These are phyloP conservation scores for Ceratitis capitata DNA, from an alignment of 1,140 invertebrate species.

Conservation along the genomic window DNA sequence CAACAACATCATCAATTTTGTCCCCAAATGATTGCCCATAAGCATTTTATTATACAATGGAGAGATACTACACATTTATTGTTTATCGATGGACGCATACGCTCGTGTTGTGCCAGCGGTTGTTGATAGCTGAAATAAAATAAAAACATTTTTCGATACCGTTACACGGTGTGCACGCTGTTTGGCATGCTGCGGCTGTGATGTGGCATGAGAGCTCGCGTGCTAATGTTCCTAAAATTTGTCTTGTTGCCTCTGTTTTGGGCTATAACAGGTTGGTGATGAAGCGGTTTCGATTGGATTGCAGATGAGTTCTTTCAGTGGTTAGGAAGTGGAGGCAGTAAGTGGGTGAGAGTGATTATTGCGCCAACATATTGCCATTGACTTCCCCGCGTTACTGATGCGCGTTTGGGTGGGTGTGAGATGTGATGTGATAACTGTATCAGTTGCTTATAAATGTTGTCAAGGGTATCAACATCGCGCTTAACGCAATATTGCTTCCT, in stretches of 20 bases:
- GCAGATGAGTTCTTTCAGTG: not conserved
- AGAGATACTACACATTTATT: slow-evolving; percentile 43
- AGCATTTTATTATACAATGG: slow-evolving; percentile 43
- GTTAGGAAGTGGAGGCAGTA: not conserved
- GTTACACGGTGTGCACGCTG: not conserved
- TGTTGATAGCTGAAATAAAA: not conserved
- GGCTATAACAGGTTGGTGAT: not conserved
- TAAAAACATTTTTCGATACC: not conserved
- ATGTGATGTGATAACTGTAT: slow-evolving; percentile 32
- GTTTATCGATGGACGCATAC: slow-evolving; percentile 37
- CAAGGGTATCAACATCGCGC: not conserved
- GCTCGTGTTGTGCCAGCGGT: not conserved
- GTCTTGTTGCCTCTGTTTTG: not conserved
- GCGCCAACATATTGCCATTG: not conserved
- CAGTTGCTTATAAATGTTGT: slow-evolving; percentile 12
- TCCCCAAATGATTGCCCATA: slow-evolving; percentile 34
- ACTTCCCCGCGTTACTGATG: not conserved
- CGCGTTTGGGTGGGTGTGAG: not conserved
- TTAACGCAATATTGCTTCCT: not conserved
- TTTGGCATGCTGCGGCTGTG: not conserved
- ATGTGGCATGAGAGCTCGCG: not conserved
- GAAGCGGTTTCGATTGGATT: not conserved
- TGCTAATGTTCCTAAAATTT: not conserved
- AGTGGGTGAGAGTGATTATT: not conserved
- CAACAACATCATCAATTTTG: slow-evolving; percentile 8